Percentiles rank a stretch among this genome's conserved stretches.
Conservation (phyloP, 2,888 invertebrate genomes). For the Himalopsyche japonica region DNA sequence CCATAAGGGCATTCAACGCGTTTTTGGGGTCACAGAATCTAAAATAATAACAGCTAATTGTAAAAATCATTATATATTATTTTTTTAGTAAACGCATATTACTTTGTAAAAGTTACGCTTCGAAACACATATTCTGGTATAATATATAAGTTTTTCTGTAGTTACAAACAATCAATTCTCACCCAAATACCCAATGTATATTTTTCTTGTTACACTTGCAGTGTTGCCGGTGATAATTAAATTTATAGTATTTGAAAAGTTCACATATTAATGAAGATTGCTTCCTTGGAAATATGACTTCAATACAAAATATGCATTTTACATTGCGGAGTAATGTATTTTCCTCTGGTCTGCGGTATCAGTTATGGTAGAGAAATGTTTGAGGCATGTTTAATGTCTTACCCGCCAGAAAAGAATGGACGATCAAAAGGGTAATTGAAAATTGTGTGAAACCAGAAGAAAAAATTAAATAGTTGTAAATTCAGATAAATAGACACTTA, state of each 20-base stretch:
- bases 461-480: conserved; percentile 1
- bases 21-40: too few relatives aligned
- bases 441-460: neutral
- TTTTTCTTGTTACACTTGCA: neutral
- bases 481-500: conserved; percentile 16
- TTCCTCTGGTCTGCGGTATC: neutral
- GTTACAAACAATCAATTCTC: too few relatives aligned
- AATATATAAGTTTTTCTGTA: too few relatives aligned
- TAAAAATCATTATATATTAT: too few relatives aligned
- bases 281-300: neutral
- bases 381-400: neutral
- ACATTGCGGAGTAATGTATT: neutral
- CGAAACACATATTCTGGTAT: too few relatives aligned
- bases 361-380: neutral
- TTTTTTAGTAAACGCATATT: too few relatives aligned
- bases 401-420: neutral
- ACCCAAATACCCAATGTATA: neutral
- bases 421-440: conserved; percentile 18
- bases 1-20: too few relatives aligned
- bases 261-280: neutral
- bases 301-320: neutral
- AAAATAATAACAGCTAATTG: too few relatives aligned
- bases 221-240: neutral
- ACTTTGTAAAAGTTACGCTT: too few relatives aligned
- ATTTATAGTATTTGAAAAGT: neutral